phyloP scores from a whole-genome alignment of 2,888 invertebrate species.

The Morpho helenor region DNA sequence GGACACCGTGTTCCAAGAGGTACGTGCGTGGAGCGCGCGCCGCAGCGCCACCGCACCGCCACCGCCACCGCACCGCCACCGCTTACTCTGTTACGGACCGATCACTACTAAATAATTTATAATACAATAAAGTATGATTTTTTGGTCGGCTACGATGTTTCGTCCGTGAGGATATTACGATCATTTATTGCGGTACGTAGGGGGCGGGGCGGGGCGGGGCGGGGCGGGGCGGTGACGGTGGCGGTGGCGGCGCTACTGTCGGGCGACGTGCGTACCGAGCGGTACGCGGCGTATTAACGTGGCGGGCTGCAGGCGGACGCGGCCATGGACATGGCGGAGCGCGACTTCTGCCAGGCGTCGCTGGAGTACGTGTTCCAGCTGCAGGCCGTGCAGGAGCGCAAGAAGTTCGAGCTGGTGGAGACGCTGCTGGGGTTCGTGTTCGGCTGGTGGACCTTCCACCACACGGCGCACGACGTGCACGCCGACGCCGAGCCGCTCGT shows the following conservation, averaged over 20 bases:
- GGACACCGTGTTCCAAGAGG: conserved; percentile 94
- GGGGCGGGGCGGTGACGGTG: too few relatives aligned
- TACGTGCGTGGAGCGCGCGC: conserved; percentile 51
- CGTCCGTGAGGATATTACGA: too few relatives aligned
- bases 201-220: too few relatives aligned
- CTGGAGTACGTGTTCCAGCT: conserved; percentile 98
- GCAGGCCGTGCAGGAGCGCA: conserved; percentile 98
- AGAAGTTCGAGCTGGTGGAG: conserved; percentile 99
- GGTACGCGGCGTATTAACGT: background rate
- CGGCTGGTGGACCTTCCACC: conserved; percentile 98
- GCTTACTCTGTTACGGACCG: too few relatives aligned
- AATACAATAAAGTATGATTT: too few relatives aligned
- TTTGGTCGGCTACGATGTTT: too few relatives aligned
- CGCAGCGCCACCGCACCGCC: too few relatives aligned
- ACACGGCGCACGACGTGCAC: conserved; percentile 93
- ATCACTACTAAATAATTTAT: too few relatives aligned
- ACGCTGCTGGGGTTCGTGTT: conserved; percentile 94
- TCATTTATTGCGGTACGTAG: too few relatives aligned
- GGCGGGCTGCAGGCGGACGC: conserved; percentile 91
- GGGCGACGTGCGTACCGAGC: background rate
- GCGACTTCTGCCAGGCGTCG: conserved; percentile 97
- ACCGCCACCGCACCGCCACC: too few relatives aligned
- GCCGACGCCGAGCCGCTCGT: conserved; percentile 96
- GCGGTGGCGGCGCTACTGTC: background rate
- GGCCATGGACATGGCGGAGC: conserved; percentile 97